A percentile compares a stretch with the other conserved stretches of the same genome.
phyloP scores from a whole-genome alignment of 1,140 invertebrate genomes.

The Procambarus virginalis region DNA sequence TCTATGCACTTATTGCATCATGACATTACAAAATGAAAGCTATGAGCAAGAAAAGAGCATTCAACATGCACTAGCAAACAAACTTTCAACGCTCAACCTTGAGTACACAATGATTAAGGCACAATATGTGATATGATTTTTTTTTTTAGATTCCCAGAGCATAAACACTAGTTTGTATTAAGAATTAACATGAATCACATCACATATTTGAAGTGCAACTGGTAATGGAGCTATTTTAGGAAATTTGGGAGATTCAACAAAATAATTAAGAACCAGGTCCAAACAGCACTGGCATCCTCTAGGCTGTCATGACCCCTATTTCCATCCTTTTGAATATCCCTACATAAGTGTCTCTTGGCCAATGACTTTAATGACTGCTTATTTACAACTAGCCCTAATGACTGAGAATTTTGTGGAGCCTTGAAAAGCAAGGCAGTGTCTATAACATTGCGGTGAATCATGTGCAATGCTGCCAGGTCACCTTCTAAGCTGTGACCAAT shows the following conservation, averaged over 20 bases:
- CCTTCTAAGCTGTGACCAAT: conserved; percentile 80
- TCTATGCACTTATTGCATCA: not conserved
- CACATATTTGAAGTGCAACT: conserved; percentile 50
- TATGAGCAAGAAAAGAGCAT: conserved; percentile 5
- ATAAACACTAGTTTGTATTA: not conserved
- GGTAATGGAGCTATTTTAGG: conserved; percentile 53
- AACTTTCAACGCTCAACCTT: not conserved
- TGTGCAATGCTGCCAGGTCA: conserved; percentile 77
- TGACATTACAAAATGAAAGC: not conserved
- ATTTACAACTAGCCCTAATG: conserved; percentile 81
- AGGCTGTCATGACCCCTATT: conserved; percentile 85
- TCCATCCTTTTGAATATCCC: conserved; percentile 83
- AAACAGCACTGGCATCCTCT: conserved; percentile 91
- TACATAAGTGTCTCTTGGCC: conserved; percentile 80
- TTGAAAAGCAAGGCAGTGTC: conserved; percentile 86
- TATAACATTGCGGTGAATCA: conserved; percentile 91
- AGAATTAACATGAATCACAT: not conserved
- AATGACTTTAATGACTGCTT: conserved; percentile 86
- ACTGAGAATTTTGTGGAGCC: conserved; percentile 87
- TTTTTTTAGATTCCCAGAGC: not conserved
- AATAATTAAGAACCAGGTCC: conserved; percentile 82
- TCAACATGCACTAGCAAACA: conserved; percentile 7
- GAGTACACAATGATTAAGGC: conserved; percentile 2
- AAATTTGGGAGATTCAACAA: conserved; percentile 51
- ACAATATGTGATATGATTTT: conserved; percentile 6